Percentiles rank a stretch among this genome's conserved stretches.
These are phyloP conservation scores for Typhlichthys subterraneus DNA, from an alignment of 2,797 vertebrate species.

Conservation along the genomic window DNA sequence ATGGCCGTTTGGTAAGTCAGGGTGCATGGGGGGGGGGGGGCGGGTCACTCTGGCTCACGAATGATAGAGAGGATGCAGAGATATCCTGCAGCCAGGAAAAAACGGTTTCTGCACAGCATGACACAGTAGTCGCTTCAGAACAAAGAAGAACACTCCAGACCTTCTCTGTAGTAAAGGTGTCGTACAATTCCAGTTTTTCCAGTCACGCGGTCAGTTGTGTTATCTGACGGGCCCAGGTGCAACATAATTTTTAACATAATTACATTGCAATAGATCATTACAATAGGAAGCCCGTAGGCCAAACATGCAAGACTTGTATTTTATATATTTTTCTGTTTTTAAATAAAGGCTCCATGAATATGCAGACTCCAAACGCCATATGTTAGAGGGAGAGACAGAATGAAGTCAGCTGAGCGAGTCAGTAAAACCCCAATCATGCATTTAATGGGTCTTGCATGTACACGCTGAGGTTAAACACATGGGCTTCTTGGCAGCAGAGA, in stretches of 20 bases:
- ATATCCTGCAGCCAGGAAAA: too few relatives aligned
- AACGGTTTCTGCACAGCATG: too few relatives aligned
- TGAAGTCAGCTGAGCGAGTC: slow-evolving; percentile 1
- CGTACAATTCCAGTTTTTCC: too few relatives aligned
- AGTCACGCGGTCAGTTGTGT: too few relatives aligned
- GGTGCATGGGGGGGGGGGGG: slow-evolving; percentile 19
- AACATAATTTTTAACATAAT: background rate
- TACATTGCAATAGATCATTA: too few relatives aligned
- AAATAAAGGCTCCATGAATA: background rate
- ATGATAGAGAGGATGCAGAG: too few relatives aligned
- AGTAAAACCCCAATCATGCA: slow-evolving; percentile 2
- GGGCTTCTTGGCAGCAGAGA: slow-evolving; percentile 32
- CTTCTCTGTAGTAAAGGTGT: too few relatives aligned
- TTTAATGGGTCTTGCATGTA: slow-evolving; percentile 19
- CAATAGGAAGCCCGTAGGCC: too few relatives aligned
- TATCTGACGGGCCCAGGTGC: background rate
- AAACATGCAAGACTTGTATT: too few relatives aligned
- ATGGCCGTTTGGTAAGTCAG: slow-evolving; percentile 29
- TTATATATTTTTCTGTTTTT: too few relatives aligned
- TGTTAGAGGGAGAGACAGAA: slow-evolving; percentile 3
- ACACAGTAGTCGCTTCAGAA: too few relatives aligned
- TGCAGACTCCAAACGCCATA: slow-evolving; percentile 4
- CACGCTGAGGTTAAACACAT: slow-evolving; percentile 28
- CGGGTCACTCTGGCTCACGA: slow-evolving; percentile 16
- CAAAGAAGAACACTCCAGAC: too few relatives aligned